Evolutionary conservation across 2,888 invertebrate species (phyloP).

Genomic region (Mythimna ferrago): DNA sequence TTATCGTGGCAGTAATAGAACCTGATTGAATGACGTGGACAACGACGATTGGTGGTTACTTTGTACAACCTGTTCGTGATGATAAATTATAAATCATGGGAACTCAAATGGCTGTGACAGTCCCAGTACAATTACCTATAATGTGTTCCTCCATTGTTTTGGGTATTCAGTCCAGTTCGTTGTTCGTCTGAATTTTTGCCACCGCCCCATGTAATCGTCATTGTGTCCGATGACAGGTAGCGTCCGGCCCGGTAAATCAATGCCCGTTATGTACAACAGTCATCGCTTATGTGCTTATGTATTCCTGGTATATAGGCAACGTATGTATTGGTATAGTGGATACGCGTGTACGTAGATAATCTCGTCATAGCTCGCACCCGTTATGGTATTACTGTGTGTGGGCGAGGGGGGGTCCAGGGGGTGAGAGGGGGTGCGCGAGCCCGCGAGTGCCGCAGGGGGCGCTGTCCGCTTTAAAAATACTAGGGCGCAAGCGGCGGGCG

Average conservation of each 20-base stretch:
- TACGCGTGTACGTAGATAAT: slow-evolving; percentile 89
- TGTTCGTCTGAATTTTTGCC: slow-evolving; percentile 73
- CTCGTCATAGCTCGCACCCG: slow-evolving; percentile 90
- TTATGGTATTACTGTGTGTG: slow-evolving; percentile 90
- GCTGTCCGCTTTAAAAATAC: slow-evolving; percentile 90
- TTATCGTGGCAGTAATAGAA: neutral
- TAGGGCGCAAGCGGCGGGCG: slow-evolving; percentile 78
- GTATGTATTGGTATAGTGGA: slow-evolving; percentile 82
- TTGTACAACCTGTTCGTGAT: slow-evolving; percentile 14
- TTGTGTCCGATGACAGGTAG: slow-evolving; percentile 84
- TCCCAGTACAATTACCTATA: slow-evolving; percentile 44
- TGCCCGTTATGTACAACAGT: slow-evolving; percentile 82
- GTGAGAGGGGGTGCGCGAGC: slow-evolving; percentile 68
- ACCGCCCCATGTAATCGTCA: slow-evolving; percentile 77
- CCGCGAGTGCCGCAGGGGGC: slow-evolving; percentile 85
- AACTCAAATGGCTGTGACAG: slow-evolving; percentile 39
- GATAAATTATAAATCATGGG: slow-evolving; percentile 43
- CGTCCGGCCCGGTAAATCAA: slow-evolving; percentile 87
- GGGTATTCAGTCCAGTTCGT: slow-evolving; percentile 37
- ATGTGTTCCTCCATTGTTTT: slow-evolving; percentile 51
- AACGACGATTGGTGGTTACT: slow-evolving; percentile 5
- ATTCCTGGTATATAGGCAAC: slow-evolving; percentile 81
- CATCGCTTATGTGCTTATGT: slow-evolving; percentile 86
- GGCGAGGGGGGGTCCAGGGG: slow-evolving; percentile 72
- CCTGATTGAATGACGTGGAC: slow-evolving; percentile 4